These are phyloP conservation scores for Asobara japonica DNA, from an alignment of 1,140 invertebrate species.

Conservation along the genomic window DNA sequence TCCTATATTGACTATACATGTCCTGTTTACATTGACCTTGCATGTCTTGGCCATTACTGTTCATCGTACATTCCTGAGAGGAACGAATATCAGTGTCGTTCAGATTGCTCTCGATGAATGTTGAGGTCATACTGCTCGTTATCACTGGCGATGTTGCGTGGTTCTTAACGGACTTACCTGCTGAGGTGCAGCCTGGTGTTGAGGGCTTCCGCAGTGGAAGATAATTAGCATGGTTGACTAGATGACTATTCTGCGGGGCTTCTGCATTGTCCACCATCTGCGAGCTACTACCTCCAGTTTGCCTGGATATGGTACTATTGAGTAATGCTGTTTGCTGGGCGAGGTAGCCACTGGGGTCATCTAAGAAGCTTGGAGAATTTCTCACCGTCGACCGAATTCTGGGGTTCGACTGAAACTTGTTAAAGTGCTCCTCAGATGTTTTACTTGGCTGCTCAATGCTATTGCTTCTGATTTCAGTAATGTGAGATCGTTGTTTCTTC, in stretches of 20 bases:
- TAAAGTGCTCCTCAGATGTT: slow-evolving; percentile 55
- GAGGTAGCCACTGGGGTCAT: slow-evolving; percentile 88
- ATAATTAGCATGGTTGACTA: slow-evolving; percentile 39
- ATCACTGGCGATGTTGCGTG: slow-evolving; percentile 61
- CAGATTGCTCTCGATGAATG: slow-evolving; percentile 44
- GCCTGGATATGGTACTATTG: slow-evolving; percentile 83
- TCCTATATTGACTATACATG: slow-evolving; percentile 52
- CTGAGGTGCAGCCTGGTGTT: slow-evolving; percentile 55
- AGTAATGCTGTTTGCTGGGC: slow-evolving; percentile 86
- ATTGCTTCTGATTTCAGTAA: slow-evolving; percentile 51
- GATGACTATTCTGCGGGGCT: slow-evolving; percentile 48
- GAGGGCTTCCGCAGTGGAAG: slow-evolving; percentile 62
- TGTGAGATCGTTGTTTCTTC: slow-evolving; percentile 69
- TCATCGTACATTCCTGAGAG: slow-evolving; percentile 54
- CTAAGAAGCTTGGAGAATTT: slow-evolving; percentile 80
- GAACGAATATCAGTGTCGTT: slow-evolving; percentile 54
- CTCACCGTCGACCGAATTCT: slow-evolving; percentile 53
- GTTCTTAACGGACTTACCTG: slow-evolving; percentile 55
- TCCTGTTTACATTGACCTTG: slow-evolving; percentile 59
- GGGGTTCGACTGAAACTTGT: slow-evolving; percentile 53
- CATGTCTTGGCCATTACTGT: slow-evolving; percentile 50
- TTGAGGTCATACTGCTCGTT: slow-evolving; percentile 61
- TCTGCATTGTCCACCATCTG: slow-evolving; percentile 59
- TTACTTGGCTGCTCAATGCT: slow-evolving; percentile 44
- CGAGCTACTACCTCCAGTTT: slow-evolving; percentile 70